These are phyloP conservation scores for Halisarca cf. caerulea DNA, from an alignment of 37 sponge, comb jelly and placozoan species.

Conservation along the genomic window DNA sequence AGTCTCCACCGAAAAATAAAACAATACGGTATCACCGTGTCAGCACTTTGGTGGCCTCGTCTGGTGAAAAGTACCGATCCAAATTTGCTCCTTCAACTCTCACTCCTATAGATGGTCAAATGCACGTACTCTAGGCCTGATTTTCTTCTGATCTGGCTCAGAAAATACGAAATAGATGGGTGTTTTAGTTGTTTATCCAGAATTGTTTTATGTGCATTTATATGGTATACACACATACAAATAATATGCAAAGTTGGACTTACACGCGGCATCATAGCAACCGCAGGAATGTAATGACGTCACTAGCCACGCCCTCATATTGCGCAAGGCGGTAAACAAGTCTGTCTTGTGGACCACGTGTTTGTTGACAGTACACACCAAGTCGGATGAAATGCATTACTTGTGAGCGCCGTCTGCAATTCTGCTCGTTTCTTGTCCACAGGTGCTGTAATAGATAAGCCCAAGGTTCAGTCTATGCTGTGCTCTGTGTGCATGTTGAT, in stretches of 20 bases:
- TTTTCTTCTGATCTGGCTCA: neutral
- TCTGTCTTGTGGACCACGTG: no score
- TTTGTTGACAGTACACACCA: neutral
- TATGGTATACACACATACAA: no score
- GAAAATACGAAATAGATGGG: neutral
- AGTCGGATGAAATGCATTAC: no score
- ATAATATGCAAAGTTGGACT: no score
- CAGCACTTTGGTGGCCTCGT: neutral
- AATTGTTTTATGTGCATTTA: neutral
- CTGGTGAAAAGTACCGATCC: neutral
- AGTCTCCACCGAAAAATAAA: neutral
- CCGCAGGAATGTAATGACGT: slow-evolving; percentile 17
- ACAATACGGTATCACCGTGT: neutral
- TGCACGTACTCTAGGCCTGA: no score
- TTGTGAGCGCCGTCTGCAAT: no score
- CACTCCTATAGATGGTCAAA: no score
- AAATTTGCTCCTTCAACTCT: no score
- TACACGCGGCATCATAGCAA: neutral
- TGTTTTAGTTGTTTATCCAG: neutral
- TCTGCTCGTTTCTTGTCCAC: no score
- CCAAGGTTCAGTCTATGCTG: no score
- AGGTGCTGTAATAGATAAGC: no score
- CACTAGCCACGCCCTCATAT: neutral
- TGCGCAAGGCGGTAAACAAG: neutral
- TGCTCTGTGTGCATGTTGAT: no score